These are phyloP conservation scores for Herpailurus yagouaroundi DNA, from an alignment of 2,113 vertebrate genomes.

Conservation along the genomic window DNA sequence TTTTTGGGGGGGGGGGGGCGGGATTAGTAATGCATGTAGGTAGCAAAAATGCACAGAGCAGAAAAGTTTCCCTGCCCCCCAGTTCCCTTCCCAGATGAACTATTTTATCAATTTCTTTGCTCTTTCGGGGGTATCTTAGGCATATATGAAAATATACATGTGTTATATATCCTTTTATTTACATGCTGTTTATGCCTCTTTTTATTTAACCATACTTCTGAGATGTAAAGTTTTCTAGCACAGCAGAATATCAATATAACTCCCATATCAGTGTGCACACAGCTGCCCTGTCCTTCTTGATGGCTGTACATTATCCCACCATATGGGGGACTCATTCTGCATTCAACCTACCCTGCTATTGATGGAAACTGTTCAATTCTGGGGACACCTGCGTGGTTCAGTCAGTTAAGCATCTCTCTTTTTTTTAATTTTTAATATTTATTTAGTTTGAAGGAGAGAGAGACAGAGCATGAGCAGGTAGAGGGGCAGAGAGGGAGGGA, in stretches of 20 bases:
- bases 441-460: too few species aligned
- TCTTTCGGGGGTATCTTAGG: not conserved
- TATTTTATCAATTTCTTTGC: not conserved
- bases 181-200: not conserved
- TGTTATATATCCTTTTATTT: not conserved
- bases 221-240: not conserved
- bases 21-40: not conserved
- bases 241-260: not conserved
- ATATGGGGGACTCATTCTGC: not conserved
- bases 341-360: not conserved
- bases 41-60: not conserved
- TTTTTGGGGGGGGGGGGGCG: accelerated
- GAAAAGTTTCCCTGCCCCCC: not conserved
- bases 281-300: not conserved
- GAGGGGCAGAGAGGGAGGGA: too few species aligned
- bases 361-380: not conserved
- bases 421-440: too few species aligned
- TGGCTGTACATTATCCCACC: not conserved
- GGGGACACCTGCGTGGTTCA: too few species aligned
- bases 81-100: not conserved
- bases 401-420: too few species aligned
- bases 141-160: not conserved
- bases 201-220: slow-evolving; percentile 36
- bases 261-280: not conserved
- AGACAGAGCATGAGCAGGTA: too few species aligned